phyloP scores from a whole-genome alignment of 2,797 vertebrate genomes.

The Galagoides demidoff region DNA sequence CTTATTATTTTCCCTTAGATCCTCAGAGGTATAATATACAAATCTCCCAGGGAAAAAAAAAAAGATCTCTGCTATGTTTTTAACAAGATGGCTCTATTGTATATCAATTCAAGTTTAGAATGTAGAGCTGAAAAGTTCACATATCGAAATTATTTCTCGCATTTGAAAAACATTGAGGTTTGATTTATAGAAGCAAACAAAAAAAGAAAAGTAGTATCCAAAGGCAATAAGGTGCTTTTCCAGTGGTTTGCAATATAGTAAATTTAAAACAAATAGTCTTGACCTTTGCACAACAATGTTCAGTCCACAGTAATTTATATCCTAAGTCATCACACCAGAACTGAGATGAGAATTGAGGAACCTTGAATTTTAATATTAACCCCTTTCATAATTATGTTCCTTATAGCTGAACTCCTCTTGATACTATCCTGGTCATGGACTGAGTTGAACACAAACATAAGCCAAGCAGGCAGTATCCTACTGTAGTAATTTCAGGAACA shows the following conservation, averaged over 20 bases:
- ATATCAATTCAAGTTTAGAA: conserved; percentile 50
- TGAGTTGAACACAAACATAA: neutral
- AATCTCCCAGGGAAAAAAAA: neutral
- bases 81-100: neutral
- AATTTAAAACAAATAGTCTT: conserved; percentile 68
- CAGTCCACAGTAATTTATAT: conserved; percentile 20
- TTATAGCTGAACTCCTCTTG: neutral
- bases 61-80: conserved; percentile 19
- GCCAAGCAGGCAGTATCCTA: neutral
- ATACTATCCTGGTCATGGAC: neutral
- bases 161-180: conserved; percentile 45
- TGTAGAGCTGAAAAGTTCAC: neutral
- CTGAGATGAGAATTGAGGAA: neutral
- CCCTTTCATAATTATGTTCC: neutral
- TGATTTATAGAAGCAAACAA: conserved; percentile 36
- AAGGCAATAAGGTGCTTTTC: conserved; percentile 50
- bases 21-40: neutral
- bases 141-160: conserved; percentile 54
- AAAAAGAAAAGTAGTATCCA: neutral
- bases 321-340: neutral
- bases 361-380: conserved; percentile 46
- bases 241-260: conserved; percentile 35
- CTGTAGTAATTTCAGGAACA: neutral
- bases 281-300: conserved; percentile 58
- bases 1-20: conserved; percentile 8